Evolutionary conservation across 2,113 vertebrate species (phyloP), one percentile per base, ranked within the genome.

Genomic region (Bubo blakistoni): DNA sequence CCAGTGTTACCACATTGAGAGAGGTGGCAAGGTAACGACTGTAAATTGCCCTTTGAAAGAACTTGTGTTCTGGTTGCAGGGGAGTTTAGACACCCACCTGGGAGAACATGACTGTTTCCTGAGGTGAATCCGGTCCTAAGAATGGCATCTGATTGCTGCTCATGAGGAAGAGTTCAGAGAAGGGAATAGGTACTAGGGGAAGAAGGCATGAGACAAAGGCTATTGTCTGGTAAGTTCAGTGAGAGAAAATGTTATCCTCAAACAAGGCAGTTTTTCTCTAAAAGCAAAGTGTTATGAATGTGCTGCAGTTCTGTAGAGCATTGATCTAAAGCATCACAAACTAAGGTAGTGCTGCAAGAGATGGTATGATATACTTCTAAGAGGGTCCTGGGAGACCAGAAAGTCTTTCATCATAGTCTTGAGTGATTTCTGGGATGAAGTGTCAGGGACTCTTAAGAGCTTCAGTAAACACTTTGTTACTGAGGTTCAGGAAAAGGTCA

Each of bases 401-500:
- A 54, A 34, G 27, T 13, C 63, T 22, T 44, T 54, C 67, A 2
- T 7, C 11, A 2, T 12, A 30, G 29, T 15, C 58, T 88, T 71
- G 40, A 80, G 46, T 18, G 40, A 63, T 71, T 88, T 77, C 71
- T 70, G 79, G 44, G 32, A 46, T 2, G 18, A 52, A 55, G 34
- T 10, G 54, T 47, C 73, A 38, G 46, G 36, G 40, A 15, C n/a
- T 88, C 38, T 7, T 1, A 40, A 66, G 38, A 63, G 38, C 51
- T 85, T 47, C 72, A 57, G 86, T 58, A 58, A 88, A 81, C 14
- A 16, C 47, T 78, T 65, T n/a, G 29, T 76, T n/a, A 2, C 26
- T 62, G 86, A 76, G 70, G 91, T 82, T 97, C 86, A 82, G 78
- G 73, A 54, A 13, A 13, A 91, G 92, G 77, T 69, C 91, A 94